Evolutionary conservation across 2,797 vertebrate species (phyloP), one percentile per base, ranked within the genome.

Genomic region (Sebastiscus albofasciatus): DNA sequence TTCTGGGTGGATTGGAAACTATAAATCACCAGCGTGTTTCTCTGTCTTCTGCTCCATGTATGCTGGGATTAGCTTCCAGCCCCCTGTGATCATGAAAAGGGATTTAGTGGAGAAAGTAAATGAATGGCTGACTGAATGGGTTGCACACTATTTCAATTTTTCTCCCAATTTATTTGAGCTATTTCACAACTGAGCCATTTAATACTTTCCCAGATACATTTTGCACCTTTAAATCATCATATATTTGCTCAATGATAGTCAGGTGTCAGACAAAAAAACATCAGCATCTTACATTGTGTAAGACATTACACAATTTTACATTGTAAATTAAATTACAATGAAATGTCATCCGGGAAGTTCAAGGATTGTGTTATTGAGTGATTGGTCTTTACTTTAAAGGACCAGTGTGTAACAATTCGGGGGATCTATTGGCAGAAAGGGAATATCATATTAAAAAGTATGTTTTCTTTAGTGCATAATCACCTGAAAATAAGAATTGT

Each of bases 21-120:
- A 68, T 77, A 79, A 85, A 79, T 82, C 70, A 85, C 54, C 54
- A 14, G 26, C 5, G 3, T 68, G 18, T 79, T 80, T 68, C 49
- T 67, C 27, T 82, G 71, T 67, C 61, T 75, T 65, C 24, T 46
- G 52, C 22, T 9, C 39, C 16, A 8, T 67, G 31, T 36, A 49
- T 68, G 42, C 79, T 62, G 64, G 78, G 67, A 85, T 88, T 72
- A 81, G 39, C 29, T 26, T 67, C 31, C n/a, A 69, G 67, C 46
- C 18, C 4, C 34, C 29, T 75, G 79, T 74, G 67, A 81, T 73
- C 71, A 69, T 77, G 36, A 73, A 68, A 75, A 55, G n/a, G 13
- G 10, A 87, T 76, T 75, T 73, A 72, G n/a, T 34, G 10, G 5
- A 24, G 22, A 49, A 77, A 67, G 42, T 39, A 78, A 69, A 83